Evolutionary conservation across 2,797 vertebrate species (phyloP), one percentile per base, ranked within the genome.

Genomic region (Potorous gilbertii): DNA sequence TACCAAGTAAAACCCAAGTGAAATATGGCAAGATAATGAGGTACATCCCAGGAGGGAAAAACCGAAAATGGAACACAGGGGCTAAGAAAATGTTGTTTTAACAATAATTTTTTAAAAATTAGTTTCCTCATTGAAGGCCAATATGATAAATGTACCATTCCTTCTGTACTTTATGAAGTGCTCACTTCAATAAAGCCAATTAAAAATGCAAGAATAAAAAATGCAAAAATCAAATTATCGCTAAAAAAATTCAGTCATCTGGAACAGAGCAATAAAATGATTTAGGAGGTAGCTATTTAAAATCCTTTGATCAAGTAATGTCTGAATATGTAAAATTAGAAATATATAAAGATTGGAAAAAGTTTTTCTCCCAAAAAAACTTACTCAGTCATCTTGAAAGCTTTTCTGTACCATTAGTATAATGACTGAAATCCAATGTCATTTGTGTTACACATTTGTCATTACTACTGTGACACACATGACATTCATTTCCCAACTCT

Each of bases 241-340:
- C 29, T 81, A 94, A 97, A 95, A 97, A 95, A 96, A 74, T 34
- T 46, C 91, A 96, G 91, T 31, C 94, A 92, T 4, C 95, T 27
- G 92, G 95, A 5, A 91, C 56, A 94, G 3, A 92, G 3, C 62
- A 95, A 81, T 62, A 92, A 94, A 94, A 96, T 81, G 54, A 93
- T 95, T 62, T 28, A 92, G 55, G 14, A 74, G 81, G 95, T 55
- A 2, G 50, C 92, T 90, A 81, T 95, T 96, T 90, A 93, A 96
- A 94, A 55, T 94, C 93, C 87, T 94, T 92, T 57, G 54, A 93
- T 59, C 92, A 95, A 81, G 40, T 81, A 81, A 93, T 62, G 93
- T 28, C 57, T 90, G 94, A 94, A 91, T 94, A 31, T 54, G 90
- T 12, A 96, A 95, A 81, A 81, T 81, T 10, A 40, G 14, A 95